These are phyloP conservation scores for Hippolais icterina DNA, from an alignment of 2,113 vertebrate genomes.

Conservation along the genomic window DNA sequence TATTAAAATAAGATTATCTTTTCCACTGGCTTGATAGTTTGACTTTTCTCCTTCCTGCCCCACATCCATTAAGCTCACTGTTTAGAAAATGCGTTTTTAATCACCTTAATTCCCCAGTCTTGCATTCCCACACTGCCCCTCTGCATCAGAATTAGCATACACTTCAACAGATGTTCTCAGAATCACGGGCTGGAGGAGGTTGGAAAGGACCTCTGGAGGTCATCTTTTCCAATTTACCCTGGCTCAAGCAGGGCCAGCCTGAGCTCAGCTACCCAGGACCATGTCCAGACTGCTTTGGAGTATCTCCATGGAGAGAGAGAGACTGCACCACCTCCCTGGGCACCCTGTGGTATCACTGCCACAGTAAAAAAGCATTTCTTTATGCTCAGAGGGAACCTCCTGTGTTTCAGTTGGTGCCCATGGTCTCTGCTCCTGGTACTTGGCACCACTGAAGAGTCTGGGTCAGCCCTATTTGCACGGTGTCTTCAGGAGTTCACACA, in stretches of 20 bases:
- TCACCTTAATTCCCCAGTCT: neutral
- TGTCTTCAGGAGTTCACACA: neutral
- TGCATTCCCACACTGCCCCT: neutral
- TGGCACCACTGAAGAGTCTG: neutral
- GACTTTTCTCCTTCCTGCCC: neutral
- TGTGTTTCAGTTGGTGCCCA: rapidly evolving
- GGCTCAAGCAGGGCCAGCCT: neutral
- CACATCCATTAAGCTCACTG: rapidly evolving
- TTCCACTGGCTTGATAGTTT: neutral
- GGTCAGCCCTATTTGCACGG: neutral
- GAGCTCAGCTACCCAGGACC: neutral
- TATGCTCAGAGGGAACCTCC: neutral
- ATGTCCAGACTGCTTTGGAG: rapidly evolving
- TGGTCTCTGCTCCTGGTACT: neutral
- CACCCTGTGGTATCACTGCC: neutral
- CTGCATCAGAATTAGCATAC: neutral
- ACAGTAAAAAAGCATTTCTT: neutral
- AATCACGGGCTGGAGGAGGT: neutral
- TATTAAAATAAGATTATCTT: neutral
- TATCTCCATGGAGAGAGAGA: neutral
- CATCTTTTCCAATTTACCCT: neutral
- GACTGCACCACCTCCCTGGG: neutral
- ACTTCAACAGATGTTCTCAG: neutral
- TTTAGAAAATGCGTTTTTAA: neutral
- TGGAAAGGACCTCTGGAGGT: neutral